Evolutionary conservation across 2,888 invertebrate species (phyloP).

Genomic region (Leuctra nigra): DNA sequence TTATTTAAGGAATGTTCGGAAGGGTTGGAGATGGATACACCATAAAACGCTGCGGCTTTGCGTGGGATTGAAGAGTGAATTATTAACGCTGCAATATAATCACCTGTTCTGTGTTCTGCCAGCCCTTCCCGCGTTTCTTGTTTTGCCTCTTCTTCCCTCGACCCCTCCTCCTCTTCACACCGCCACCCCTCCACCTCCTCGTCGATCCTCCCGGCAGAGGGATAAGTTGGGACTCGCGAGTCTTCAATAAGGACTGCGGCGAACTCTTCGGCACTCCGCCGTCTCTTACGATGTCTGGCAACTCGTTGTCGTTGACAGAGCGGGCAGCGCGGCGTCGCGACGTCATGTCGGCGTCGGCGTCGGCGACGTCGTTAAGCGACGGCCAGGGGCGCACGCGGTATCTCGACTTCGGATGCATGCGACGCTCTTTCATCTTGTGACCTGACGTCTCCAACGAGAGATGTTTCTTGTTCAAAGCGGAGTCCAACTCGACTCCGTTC

Average conservation of each 20-base stretch:
- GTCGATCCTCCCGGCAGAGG: slow-evolving; percentile 8
- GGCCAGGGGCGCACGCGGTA: not conserved
- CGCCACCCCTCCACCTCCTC: slow-evolving; percentile 13
- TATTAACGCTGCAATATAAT: too few species aligned
- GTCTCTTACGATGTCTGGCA: slow-evolving; percentile 21
- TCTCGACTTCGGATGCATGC: slow-evolving; percentile 11
- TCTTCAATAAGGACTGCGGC: slow-evolving; percentile 17
- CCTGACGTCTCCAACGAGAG: not conserved
- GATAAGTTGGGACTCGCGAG: not conserved
- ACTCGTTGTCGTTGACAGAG: slow-evolving; percentile 28
- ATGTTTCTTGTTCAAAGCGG: not conserved
- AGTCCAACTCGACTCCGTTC: not conserved
- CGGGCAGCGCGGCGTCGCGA: slow-evolving; percentile 6
- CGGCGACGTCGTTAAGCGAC: not conserved
- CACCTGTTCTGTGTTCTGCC: slow-evolving; percentile 21
- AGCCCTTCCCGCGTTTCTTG: slow-evolving; percentile 20
- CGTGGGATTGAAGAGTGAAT: too few species aligned
- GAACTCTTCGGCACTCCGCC: slow-evolving; percentile 12
- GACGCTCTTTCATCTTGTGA: not conserved
- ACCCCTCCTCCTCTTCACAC: slow-evolving; percentile 19
- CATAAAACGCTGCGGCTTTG: too few species aligned
- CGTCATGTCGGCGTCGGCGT: not conserved
- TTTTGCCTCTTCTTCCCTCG: slow-evolving; percentile 20
- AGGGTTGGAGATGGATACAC: too few species aligned
- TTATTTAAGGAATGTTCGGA: too few species aligned